phyloP scores from a whole-genome alignment of 2,888 invertebrate genomes.

The Pyrgus malvae region DNA sequence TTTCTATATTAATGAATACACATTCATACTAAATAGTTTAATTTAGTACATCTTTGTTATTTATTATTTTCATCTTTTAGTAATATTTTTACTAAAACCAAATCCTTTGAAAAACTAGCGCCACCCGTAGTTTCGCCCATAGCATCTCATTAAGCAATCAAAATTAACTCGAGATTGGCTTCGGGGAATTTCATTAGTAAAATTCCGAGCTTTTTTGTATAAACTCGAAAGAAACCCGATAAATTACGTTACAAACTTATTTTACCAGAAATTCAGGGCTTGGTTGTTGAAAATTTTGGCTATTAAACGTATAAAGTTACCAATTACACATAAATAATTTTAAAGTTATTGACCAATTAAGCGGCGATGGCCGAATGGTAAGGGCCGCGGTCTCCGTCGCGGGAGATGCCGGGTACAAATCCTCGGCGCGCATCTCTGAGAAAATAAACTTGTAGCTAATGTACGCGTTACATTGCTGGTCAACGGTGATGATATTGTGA shows the following conservation, averaged over 20 bases:
- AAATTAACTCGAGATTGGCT: conserved; percentile 14
- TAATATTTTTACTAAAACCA: not conserved
- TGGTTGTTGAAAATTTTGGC: conserved; percentile 29
- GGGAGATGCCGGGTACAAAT: too few relatives aligned
- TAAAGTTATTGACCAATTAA: too few relatives aligned
- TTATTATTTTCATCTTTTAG: not conserved
- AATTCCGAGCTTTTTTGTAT: conserved; percentile 11
- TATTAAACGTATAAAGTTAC: not conserved
- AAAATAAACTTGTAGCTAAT: too few relatives aligned
- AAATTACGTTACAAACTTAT: conserved; percentile 60
- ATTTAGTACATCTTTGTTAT: not conserved
- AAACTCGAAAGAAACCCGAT: conserved; percentile 41
- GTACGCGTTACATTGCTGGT: too few relatives aligned
- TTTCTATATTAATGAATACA: too few relatives aligned
- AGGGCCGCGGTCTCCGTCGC: too few relatives aligned
- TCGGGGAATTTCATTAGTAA: conserved; percentile 16
- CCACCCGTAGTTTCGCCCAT: not conserved
- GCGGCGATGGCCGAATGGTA: too few relatives aligned
- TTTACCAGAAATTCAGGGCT: conserved; percentile 43
- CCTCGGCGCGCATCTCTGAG: too few relatives aligned
- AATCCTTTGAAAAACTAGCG: conserved; percentile 9
- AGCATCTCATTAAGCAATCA: conserved; percentile 20
- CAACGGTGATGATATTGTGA: too few relatives aligned
- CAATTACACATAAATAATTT: too few relatives aligned
- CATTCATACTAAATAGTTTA: too few relatives aligned